These are phyloP conservation scores for Furcifer pardalis DNA, from an alignment of 2,797 vertebrate genomes.

Conservation along the genomic window DNA sequence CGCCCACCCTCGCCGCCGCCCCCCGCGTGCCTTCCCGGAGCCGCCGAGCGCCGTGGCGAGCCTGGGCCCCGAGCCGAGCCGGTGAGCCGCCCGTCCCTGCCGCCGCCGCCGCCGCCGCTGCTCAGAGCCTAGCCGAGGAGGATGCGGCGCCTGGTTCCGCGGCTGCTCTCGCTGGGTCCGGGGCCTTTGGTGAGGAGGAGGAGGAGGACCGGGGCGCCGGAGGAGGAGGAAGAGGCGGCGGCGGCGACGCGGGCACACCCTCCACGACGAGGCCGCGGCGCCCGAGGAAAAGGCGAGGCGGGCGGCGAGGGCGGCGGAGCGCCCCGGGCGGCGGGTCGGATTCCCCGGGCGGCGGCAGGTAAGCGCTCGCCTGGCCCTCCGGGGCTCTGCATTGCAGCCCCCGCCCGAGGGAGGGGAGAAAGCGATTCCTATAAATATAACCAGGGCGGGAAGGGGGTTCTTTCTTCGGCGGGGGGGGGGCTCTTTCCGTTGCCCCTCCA, in stretches of 20 bases:
- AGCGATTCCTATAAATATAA: too few species aligned
- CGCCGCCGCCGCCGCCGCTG: too few species aligned
- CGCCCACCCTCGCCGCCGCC: conserved; percentile 12
- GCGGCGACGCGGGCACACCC: too few species aligned
- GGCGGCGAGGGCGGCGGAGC: conserved; percentile 18
- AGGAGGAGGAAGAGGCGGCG: not conserved
- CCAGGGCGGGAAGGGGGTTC: not conserved
- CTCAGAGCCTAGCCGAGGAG: too few species aligned
- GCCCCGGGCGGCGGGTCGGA: conserved; percentile 45
- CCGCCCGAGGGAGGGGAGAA: not conserved
- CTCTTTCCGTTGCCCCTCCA: not conserved
- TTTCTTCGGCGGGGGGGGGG: not conserved
- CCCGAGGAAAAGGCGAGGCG: not conserved
- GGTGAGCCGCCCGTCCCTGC: not conserved
- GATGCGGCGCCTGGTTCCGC: too few species aligned
- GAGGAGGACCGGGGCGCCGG: conserved; percentile 2
- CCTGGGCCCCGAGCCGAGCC: not conserved
- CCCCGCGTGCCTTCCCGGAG: conserved; percentile 52
- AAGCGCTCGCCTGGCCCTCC: conserved; percentile 44
- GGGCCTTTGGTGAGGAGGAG: not conserved
- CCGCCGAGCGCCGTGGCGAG: conserved; percentile 56
- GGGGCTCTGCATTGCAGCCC: conserved; percentile 70
- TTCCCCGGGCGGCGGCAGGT: conserved; percentile 76
- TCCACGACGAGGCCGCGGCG: not conserved
- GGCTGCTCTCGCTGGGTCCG: too few species aligned